phyloP scores from a whole-genome alignment of 2,113 vertebrate species.

The Chascanopsetta lugubris region DNA sequence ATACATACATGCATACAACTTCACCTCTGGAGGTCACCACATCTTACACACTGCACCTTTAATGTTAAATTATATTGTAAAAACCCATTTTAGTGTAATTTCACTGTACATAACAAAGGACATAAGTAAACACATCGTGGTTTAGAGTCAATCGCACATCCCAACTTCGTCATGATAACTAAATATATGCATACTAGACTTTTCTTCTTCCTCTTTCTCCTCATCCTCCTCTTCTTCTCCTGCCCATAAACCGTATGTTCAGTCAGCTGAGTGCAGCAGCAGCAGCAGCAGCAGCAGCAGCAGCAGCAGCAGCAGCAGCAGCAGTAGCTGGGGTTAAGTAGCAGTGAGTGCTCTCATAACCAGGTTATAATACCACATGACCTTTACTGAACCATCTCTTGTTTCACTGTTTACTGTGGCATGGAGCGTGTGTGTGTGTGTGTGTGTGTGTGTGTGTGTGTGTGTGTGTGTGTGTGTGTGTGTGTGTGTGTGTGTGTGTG shows the following conservation, averaged over 20 bases:
- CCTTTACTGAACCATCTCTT: slow-evolving; percentile 47
- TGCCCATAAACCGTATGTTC: not conserved
- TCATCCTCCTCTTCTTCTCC: not conserved
- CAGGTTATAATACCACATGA: slow-evolving; percentile 50
- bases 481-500: not conserved
- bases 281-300: slow-evolving; percentile 53
- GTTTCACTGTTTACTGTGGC: slow-evolving; percentile 47
- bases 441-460: slow-evolving; percentile 24
- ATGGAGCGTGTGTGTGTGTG: slow-evolving; percentile 5
- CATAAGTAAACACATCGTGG: no score
- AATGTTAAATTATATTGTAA: no score
- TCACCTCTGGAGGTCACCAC: no score
- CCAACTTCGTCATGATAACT: no score
- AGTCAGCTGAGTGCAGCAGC: slow-evolving; percentile 17
- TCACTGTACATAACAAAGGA: no score
- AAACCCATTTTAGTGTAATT: no score
- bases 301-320: slow-evolving; percentile 35
- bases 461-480: slow-evolving; percentile 20
- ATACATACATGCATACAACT: no score
- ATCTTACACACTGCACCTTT: no score
- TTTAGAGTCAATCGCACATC: no score
- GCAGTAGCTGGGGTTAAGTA: slow-evolving; percentile 56
- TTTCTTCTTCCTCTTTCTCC: not conserved
- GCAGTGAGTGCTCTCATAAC: slow-evolving; percentile 27
- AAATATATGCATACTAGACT: not conserved